Base-by-base conservation (phyloP, 2,888 invertebrate genomes). In the Lucinisca nassula region DNA sequence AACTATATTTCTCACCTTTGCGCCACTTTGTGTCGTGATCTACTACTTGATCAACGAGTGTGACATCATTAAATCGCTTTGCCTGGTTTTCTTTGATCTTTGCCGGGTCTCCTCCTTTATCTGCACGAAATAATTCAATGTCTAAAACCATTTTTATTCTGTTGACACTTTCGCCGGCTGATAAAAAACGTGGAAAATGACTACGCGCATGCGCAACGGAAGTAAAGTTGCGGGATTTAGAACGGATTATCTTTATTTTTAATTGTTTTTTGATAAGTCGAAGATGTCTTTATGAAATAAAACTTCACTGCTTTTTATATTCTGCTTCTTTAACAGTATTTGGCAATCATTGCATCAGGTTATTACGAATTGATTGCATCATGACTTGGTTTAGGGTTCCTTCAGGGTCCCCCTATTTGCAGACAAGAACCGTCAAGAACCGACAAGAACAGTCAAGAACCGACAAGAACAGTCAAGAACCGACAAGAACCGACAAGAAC, bases 21-120 rank as follows among this genome's bases (percentile, higher is more conserved):
- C 99, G 97, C 99, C 99, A 99, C 93, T 98, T 97, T 55, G 97
- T 97, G 96, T 99, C 99, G 94, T 98, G 97, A 24, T 98, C 98
- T 76, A 99, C 98, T 6, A 99, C 99, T 49, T 97, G 97, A 95
- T 99, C 98, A 12, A 99, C 99, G 21, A 99, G 97, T 1, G 96
- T 97, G 12, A 98, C 98, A 97, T 99, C 99, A 97, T 99, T 99
- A 96, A 98, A 99, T 55, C 99, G 97, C 95, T 98, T 98, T 76
- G 97, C 97, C 96, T 99, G 99, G 96, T 99, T 99, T 94, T 99
- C 98, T 17, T 98, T 97, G 85, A 99, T 97, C 96, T 98, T 98
- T 72, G 98, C 98, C 2, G 99, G 98, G 96, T 99, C 98, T 78
- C 98, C 98, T 74, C 99, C 99, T 97, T 99, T 99, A 95, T 99